Conservation (phyloP, 2,113 vertebrate genomes). For the Plecturocebus donacophilus region DNA sequence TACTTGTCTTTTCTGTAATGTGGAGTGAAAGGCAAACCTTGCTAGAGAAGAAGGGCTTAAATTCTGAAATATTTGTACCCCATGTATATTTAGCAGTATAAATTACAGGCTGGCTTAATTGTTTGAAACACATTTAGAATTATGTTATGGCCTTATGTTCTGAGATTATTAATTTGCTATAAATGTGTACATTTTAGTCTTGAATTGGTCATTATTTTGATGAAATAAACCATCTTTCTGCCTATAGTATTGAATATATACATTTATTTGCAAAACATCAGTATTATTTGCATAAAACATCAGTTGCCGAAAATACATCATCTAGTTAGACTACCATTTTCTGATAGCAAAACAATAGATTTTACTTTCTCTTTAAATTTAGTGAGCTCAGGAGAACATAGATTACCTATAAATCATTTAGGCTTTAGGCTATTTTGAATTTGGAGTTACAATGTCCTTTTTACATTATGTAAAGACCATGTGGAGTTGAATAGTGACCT, state of each 20-base stretch:
- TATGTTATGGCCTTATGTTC: not conserved
- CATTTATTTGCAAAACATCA: not conserved
- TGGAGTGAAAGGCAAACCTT: not conserved
- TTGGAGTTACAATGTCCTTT: not conserved
- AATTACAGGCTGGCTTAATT: not conserved
- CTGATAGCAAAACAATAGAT: not conserved
- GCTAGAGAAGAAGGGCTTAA: not conserved
- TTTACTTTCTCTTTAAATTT: not conserved
- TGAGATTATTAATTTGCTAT: not conserved
- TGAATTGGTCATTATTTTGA: not conserved
- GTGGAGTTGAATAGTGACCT: not conserved
- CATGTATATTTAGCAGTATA: not conserved
- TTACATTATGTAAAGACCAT: rapidly evolving
- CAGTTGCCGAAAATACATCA: not conserved
- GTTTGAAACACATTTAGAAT: not conserved
- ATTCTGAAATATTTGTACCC: not conserved
- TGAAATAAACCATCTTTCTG: not conserved
- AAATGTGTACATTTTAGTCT: not conserved
- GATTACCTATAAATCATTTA: not conserved
- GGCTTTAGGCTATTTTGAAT: not conserved
- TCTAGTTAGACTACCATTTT: not conserved
- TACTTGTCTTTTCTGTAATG: not conserved
- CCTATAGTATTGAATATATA: not conserved
- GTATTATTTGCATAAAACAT: not conserved
- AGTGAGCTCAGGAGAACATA: not conserved